These are phyloP conservation scores for Lonchura striata DNA, from an alignment of 2,113 vertebrate genomes.

Conservation along the genomic window DNA sequence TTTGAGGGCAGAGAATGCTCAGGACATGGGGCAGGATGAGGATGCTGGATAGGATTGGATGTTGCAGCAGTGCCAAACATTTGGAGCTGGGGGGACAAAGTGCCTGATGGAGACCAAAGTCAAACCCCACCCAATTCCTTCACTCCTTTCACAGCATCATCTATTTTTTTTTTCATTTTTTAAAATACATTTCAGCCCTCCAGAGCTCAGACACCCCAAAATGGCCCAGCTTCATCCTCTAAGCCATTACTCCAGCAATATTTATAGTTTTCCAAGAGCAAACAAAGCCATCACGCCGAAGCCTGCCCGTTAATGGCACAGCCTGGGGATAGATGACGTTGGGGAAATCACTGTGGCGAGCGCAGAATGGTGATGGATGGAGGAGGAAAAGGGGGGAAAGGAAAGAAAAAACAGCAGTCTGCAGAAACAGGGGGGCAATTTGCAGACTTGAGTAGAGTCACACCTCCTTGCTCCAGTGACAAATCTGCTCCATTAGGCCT, in stretches of 20 bases:
- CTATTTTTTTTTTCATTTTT: background rate
- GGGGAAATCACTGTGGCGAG: constrained; percentile 62
- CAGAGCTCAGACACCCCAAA: background rate
- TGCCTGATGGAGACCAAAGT: background rate
- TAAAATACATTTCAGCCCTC: background rate
- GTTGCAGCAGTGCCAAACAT: background rate
- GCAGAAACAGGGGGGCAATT: constrained; percentile 39
- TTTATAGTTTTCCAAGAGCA: constrained; percentile 57
- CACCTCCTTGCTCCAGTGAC: constrained; percentile 58
- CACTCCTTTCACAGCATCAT: background rate
- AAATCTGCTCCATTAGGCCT: constrained; percentile 54
- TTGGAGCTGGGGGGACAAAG: background rate
- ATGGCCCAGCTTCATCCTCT: background rate
- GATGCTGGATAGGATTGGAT: background rate
- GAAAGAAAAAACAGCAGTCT: background rate
- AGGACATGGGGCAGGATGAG: background rate
- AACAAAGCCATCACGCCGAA: constrained; percentile 17
- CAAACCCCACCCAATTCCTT: background rate
- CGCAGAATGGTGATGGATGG: constrained; percentile 23
- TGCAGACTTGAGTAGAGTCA: constrained; percentile 27
- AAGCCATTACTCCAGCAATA: constrained; percentile 16
- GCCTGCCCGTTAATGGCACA: background rate
- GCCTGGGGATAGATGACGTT: constrained; percentile 53
- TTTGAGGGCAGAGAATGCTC: background rate
- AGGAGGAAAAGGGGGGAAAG: background rate